A percentile compares a stretch with the other conserved stretches of the same genome.
Evolutionary conservation across 2,113 vertebrate species (phyloP).

Genomic region (Cynocephalus volans): DNA sequence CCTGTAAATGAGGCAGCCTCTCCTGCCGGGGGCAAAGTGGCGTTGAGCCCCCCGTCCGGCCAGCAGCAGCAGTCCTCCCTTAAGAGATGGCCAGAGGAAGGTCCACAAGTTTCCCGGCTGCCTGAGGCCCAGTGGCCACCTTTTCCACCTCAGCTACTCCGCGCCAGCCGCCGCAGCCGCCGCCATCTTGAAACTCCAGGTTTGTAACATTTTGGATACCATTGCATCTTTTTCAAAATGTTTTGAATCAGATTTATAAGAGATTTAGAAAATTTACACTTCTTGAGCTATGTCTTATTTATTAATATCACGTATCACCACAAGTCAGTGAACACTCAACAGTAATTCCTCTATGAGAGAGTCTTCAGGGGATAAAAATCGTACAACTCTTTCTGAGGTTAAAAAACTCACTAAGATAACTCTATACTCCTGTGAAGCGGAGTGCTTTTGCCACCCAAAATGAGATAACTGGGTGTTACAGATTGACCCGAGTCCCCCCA

Average conservation of each 20-base stretch:
- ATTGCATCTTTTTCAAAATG: neutral
- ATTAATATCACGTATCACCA: neutral
- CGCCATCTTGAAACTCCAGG: no score
- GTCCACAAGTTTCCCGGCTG: no score
- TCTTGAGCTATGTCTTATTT: neutral
- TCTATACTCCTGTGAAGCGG: neutral
- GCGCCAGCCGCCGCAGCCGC: no score
- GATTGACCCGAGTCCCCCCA: neutral
- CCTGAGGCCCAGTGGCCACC: no score
- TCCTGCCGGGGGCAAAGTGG: no score
- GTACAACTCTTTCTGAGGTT: neutral
- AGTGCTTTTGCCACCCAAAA: neutral
- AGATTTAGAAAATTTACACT: neutral
- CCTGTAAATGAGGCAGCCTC: no score
- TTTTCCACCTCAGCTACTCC: no score
- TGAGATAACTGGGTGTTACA: neutral
- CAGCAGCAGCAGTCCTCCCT: no score
- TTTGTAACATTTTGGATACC: neutral
- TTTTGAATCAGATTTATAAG: slow-evolving; percentile 13
- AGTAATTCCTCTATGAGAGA: slow-evolving; percentile 14
- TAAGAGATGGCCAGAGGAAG: no score
- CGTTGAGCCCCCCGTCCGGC: no score
- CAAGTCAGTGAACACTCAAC: neutral
- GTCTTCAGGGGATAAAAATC: neutral
- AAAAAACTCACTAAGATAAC: neutral